Base-by-base conservation (phyloP, 2,888 invertebrate genomes). In the Agrotis ipsilon region DNA sequence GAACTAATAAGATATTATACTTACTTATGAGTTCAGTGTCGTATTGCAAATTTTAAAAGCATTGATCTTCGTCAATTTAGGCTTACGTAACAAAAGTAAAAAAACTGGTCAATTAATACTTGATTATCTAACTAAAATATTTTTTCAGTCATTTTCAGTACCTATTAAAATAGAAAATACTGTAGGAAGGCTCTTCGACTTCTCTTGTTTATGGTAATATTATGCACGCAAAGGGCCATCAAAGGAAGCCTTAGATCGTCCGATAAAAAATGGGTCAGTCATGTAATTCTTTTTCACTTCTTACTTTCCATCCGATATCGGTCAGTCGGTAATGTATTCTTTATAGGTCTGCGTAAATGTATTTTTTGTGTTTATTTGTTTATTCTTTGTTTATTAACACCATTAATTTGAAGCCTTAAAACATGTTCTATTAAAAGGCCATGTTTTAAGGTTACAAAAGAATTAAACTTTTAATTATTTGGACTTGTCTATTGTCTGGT, bases 261-360 rank as follows among this genome's bases (percentile, higher is more conserved):
- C 13, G n/a, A 48, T 52, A 59, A 70, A 51, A 75, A 78, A n/a
- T 72, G 48, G 79, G 46, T 58, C 73, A 79, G 1, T n/a, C 32
- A n/a, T 46, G 48, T 60, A 54, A 77, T 58, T 59, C 5, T 58
- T n/a, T 21, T 63, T 54, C n/a, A n/a, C n/a, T n/a, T n/a, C n/a
- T 74, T 3, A 55, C 4, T 19, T 72, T 39, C 2, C 18, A 39
- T 18, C 9, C 3, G 2, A 49, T 39, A 49, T 67, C 11, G 21
- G 7, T 69, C 18, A 27, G 27, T 43, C 4, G n/a, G 6, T 14
- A 19, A 52, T 48, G 19, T n/a, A 7, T 18, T 27, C 39, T 55
- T 48, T 43, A n/a, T 54, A 16, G n/a, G 39, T 45, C 13, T n/a
- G 6, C 14, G 14, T 57, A 19, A 72, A 19, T 11, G 14, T 14